Evolutionary conservation across 1,140 invertebrate genomes (phyloP).

Genomic region (Saccostrea glomerata): DNA sequence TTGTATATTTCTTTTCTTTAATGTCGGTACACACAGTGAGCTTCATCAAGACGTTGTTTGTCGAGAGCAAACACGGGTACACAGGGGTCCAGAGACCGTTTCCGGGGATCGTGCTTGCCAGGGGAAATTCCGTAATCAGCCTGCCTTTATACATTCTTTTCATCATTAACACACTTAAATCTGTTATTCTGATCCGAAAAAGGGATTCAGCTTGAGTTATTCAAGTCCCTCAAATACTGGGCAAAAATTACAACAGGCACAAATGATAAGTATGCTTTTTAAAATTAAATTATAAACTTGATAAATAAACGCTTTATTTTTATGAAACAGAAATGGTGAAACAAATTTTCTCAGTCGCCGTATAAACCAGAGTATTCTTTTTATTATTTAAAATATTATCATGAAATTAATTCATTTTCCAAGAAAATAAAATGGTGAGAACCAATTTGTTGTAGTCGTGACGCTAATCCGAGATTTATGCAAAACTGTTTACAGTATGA

Average conservation of each 20-base stretch:
- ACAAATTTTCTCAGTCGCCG: too few species aligned
- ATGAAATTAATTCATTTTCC: not conserved
- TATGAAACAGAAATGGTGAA: too few species aligned
- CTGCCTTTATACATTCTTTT: slow-evolving; percentile 21
- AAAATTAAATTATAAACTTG: too few species aligned
- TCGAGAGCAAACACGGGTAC: not conserved
- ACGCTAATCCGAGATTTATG: slow-evolving; percentile 2
- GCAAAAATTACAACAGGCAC: too few species aligned
- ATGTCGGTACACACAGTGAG: slow-evolving; percentile 17
- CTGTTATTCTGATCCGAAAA: not conserved
- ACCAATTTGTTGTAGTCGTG: not conserved
- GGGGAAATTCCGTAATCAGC: slow-evolving; percentile 23
- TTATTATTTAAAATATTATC: not conserved
- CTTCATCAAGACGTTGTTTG: slow-evolving; percentile 14
- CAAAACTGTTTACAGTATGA: not conserved
- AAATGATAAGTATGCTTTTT: too few species aligned
- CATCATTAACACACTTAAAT: not conserved
- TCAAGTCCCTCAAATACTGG: too few species aligned
- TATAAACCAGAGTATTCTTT: too few species aligned
- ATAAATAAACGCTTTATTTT: too few species aligned
- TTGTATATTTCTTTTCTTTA: slow-evolving; percentile 35
- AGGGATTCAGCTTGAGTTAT: not conserved
- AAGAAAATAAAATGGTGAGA: not conserved
- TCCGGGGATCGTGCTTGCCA: slow-evolving; percentile 30
- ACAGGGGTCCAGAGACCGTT: not conserved